Percentiles rank a stretch among this genome's conserved stretches.
Evolutionary conservation across 2,113 vertebrate genomes (phyloP).

Genomic region (Phalacrocorax brasilianus): DNA sequence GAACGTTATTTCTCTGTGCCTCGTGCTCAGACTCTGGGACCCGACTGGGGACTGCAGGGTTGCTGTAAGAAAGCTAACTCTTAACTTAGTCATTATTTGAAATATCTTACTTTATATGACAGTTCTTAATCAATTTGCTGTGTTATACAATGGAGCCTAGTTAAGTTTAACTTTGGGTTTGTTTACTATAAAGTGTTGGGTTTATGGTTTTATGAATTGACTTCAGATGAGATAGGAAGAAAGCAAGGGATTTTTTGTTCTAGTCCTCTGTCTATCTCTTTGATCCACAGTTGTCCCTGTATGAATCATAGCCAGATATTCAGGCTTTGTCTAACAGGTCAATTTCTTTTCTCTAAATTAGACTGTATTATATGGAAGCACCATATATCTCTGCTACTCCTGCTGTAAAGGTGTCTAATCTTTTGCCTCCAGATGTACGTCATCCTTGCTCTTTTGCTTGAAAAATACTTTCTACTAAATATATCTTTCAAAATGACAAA

Average conservation of each 20-base stretch:
- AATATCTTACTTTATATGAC: neutral
- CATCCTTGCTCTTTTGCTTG: neutral
- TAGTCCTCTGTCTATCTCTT: neutral
- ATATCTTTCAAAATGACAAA: slow-evolving; percentile 65
- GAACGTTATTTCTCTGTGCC: neutral
- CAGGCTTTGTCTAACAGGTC: neutral
- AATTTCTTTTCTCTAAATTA: slow-evolving; percentile 23
- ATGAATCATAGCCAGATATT: neutral
- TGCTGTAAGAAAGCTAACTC: neutral
- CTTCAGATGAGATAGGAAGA: neutral
- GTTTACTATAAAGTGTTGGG: neutral
- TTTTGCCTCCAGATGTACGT: neutral
- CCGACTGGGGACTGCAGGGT: neutral
- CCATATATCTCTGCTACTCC: neutral
- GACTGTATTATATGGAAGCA: neutral
- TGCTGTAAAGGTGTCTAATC: slow-evolving; percentile 36
- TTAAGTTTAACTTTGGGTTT: neutral
- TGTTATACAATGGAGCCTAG: neutral
- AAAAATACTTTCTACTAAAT: slow-evolving; percentile 57
- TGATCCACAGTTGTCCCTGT: neutral
- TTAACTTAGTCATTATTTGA: neutral
- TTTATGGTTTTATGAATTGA: neutral
- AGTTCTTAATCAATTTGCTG: neutral
- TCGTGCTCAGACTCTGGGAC: neutral
- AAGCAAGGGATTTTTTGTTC: neutral